A percentile compares a stretch with the other conserved stretches of the same genome.
Conservation (phyloP, 2,888 invertebrate species). For the Boloria euphrosyne region DNA sequence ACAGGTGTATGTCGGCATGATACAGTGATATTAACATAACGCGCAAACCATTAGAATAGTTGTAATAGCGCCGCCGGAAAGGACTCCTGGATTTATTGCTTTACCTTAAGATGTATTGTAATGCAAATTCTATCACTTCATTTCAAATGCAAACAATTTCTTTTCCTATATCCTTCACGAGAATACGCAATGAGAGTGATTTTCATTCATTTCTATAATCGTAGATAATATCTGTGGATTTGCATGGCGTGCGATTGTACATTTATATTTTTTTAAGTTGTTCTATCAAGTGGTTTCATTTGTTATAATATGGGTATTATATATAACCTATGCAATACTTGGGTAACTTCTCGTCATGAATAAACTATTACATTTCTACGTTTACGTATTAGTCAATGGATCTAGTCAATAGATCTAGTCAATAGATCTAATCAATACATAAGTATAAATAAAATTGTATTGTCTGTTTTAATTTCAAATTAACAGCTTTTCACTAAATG, state of each 20-base stretch:
- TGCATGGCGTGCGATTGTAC: constrained; percentile 17
- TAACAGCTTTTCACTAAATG: no score
- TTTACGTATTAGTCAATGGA: no score
- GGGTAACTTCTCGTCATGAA: no score
- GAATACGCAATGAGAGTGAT: constrained; percentile 42
- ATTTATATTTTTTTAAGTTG: constrained; percentile 18
- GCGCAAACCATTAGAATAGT: constrained; percentile 44
- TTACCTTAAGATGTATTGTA: constrained; percentile 42
- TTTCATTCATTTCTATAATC: constrained; percentile 39
- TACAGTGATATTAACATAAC: constrained; percentile 52
- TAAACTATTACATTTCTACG: no score
- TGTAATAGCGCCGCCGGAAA: constrained; percentile 45
- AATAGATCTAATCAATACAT: no score
- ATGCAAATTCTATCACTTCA: constrained; percentile 44
- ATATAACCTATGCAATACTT: no score
- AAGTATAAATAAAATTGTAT: no score
- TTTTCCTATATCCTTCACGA: constrained; percentile 44
- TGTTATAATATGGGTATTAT: neutral
- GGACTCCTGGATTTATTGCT: constrained; percentile 52
- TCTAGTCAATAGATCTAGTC: no score
- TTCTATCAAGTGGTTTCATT: constrained; percentile 2
- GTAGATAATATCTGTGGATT: constrained; percentile 35
- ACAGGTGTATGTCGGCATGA: constrained; percentile 62
- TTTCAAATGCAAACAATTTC: constrained; percentile 45
- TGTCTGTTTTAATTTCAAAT: no score